phyloP scores from a whole-genome alignment of 2,113 vertebrate species.

The Myrmophylax atrothorax region DNA sequence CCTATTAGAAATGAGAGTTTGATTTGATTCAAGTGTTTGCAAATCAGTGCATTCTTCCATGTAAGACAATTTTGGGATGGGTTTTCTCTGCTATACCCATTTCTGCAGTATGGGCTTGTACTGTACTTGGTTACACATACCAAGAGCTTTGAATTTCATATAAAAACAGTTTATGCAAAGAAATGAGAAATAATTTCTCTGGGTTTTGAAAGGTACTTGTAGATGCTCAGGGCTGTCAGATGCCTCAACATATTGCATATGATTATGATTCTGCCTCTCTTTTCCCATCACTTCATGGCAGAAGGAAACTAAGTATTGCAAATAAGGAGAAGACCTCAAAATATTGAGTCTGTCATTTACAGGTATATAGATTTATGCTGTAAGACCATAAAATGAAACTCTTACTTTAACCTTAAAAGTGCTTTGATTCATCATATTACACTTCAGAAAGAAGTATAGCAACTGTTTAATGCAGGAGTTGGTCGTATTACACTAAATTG shows the following conservation, averaged over 20 bases:
- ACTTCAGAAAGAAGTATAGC: not conserved
- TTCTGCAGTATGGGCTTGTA: not conserved
- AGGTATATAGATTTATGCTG: not conserved
- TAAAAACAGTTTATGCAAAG: not conserved
- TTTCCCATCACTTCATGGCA: not conserved
- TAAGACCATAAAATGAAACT: not conserved
- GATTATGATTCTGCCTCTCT: not conserved
- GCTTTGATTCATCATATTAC: not conserved
- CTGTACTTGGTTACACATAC: not conserved
- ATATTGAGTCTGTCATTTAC: not conserved
- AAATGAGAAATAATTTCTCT: not conserved
- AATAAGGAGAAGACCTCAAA: not conserved
- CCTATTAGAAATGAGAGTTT: not conserved
- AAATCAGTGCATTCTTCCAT: not conserved
- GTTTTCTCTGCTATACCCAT: not conserved
- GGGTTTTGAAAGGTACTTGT: not conserved
- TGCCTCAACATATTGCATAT: not conserved
- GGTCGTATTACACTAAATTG: not conserved
- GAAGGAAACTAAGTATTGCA: not conserved
- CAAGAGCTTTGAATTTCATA: not conserved
- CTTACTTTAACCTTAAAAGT: not conserved
- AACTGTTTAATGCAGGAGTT: not conserved
- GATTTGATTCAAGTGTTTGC: not conserved
- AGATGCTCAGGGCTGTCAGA: not conserved
- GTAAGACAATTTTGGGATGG: not conserved